Base-by-base conservation (phyloP, 1,140 invertebrate genomes). In the Lepidotrigona ventralis region DNA sequence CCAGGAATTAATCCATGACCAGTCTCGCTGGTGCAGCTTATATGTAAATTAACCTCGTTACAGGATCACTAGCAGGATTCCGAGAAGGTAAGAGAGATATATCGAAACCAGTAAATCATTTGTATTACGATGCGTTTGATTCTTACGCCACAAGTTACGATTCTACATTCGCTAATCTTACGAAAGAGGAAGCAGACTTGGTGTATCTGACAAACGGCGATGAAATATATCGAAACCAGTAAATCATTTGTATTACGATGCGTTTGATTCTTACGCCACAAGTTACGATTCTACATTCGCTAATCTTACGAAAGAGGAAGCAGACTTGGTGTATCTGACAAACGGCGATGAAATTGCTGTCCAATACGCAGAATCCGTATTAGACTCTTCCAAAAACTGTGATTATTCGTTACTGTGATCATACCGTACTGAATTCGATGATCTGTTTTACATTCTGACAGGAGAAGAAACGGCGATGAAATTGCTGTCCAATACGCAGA, bases 81-180 rank as follows among this genome's bases (percentile, higher is more conserved):
- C 96, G 98, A 77, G 98, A 99, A 91, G 98, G 99, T 92, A 96
- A 98, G 23, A 95, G 98, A 68, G 99, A 99, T 93, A 94, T 97
- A 83, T 97, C 97, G 0, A 98, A 98, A 92, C 96, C 98, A 91
- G 98, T 99, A 3, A 98, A 98, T 91, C 98, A 98, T 0, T 93
- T 99, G 5, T 98, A 98, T 92, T 99, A 99, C 93, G 99, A 98
- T 1, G 97, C 98, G 6, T 99, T 98, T 95, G 97, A 98, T 63
- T 98, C 98, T 4, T 99, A 93, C 99, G 98, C n/a, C n/a, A n/a
- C n/a, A n/a, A n/a, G n/a, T n/a, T n/a, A n/a, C n/a, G n/a, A n/a
- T n/a, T n/a, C n/a, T 0, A 98, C 98, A 5, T 99, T 99, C 95
- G 96, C 99, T 1, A 99, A 98, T 90, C 94, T 99, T 33, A 98